Evolutionary conservation across 2,113 vertebrate genomes (phyloP).

Genomic region (Sinosuthora webbiana): DNA sequence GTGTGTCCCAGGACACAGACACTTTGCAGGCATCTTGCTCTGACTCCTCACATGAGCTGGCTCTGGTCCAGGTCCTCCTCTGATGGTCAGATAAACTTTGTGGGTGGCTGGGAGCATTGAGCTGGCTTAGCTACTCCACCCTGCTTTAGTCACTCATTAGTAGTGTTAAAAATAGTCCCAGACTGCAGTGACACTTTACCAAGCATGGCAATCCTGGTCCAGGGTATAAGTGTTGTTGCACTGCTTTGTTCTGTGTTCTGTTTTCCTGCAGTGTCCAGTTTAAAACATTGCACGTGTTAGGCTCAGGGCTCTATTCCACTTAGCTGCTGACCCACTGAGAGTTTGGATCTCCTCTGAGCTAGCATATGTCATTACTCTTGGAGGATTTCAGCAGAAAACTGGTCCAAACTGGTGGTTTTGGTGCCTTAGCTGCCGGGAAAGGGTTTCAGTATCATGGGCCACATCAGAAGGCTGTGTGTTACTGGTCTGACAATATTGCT

Average conservation of each 20-base stretch:
- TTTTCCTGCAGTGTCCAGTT: background rate
- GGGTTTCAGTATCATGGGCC: background rate
- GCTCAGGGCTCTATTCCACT: background rate
- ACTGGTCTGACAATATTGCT: background rate
- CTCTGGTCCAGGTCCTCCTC: background rate
- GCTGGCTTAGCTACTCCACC: background rate
- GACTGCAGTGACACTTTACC: background rate
- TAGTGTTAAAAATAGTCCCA: background rate
- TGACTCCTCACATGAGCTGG: background rate
- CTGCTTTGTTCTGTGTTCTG: background rate
- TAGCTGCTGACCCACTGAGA: background rate
- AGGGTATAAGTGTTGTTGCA: background rate
- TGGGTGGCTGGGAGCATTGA: background rate
- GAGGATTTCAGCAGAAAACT: background rate
- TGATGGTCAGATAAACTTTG: background rate
- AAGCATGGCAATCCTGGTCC: background rate
- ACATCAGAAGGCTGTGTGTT: background rate
- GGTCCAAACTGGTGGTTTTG: background rate
- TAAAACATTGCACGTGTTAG: background rate
- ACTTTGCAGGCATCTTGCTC: background rate
- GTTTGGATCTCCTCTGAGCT: background rate
- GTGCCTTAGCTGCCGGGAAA: background rate
- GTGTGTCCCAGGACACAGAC: background rate
- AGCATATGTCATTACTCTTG: rapidly evolving
- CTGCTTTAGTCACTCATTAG: background rate